Percentiles rank a stretch among this genome's conserved stretches.
These are phyloP conservation scores for Phortica variegata DNA, from an alignment of 1,140 invertebrate species.

Conservation along the genomic window DNA sequence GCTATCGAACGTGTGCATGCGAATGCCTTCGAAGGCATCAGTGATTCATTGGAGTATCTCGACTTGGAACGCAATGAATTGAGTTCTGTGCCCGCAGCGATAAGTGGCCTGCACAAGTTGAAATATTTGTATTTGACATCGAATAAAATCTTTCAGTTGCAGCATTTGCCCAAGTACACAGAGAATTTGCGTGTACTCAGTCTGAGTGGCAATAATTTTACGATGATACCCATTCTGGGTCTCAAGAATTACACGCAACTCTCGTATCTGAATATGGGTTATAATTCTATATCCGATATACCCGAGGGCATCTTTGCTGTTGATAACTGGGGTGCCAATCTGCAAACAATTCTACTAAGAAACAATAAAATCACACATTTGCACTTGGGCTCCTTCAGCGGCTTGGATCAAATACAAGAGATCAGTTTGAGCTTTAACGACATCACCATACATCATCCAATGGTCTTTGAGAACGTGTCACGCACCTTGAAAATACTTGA, in stretches of 20 bases:
- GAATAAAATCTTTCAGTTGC: constrained; percentile 68
- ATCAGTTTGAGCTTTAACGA: constrained; percentile 88
- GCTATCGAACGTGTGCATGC: constrained; percentile 68
- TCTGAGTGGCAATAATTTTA: constrained; percentile 77
- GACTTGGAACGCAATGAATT: constrained; percentile 82
- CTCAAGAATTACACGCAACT: constrained; percentile 69
- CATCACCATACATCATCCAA: constrained; percentile 72
- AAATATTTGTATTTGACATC: constrained; percentile 82
- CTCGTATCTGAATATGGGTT: constrained; percentile 81
- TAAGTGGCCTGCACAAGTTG: constrained; percentile 67
- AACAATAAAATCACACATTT: constrained; percentile 82
- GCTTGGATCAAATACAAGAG: constrained; percentile 72
- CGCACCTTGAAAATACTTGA: constrained; percentile 78
- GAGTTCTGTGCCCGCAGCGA: constrained; percentile 66
- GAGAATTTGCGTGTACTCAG: constrained; percentile 73
- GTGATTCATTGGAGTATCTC: constrained; percentile 74
- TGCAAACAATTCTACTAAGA: constrained; percentile 80
- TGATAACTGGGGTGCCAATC: constrained; percentile 72
- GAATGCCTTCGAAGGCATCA: constrained; percentile 70
- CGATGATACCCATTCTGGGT: constrained; percentile 67
- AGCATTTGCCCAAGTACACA: constrained; percentile 56
- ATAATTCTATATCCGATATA: constrained; percentile 79
- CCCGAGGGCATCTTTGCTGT: constrained; percentile 69
- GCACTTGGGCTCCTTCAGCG: constrained; percentile 70
- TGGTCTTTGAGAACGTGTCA: constrained; percentile 74